Conservation (phyloP, 2,888 invertebrate genomes). For the Taphrorychus bicolor region DNA sequence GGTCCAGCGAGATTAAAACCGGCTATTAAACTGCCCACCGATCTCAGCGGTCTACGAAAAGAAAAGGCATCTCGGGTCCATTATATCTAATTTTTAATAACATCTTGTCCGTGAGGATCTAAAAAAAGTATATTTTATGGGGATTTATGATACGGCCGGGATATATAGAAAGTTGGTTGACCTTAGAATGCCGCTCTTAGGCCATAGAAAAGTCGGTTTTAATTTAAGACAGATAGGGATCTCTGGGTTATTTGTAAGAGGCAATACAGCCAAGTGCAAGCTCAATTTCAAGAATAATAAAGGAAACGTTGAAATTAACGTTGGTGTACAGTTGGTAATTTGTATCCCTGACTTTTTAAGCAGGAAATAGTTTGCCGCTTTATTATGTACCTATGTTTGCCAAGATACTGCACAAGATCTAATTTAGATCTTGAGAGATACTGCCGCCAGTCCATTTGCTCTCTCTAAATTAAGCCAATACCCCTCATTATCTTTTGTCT, state of each 20-base stretch:
- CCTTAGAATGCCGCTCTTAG: not conserved
- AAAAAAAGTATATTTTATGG: slow-evolving; percentile 1
- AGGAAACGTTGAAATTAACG: not conserved
- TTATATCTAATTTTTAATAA: slow-evolving; percentile 37
- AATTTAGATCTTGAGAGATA: not conserved
- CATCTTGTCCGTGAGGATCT: slow-evolving; percentile 11
- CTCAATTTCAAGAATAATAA: not conserved
- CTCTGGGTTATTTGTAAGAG: not conserved
- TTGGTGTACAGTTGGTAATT: not conserved
- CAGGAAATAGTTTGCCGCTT: not conserved
- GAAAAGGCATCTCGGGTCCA: slow-evolving; percentile 20
- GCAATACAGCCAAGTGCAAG: not conserved
- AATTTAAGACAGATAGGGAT: not conserved
- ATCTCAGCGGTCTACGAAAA: slow-evolving; percentile 17
- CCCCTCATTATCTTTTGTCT: not conserved
- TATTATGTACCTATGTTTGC: not conserved
- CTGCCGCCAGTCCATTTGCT: not conserved
- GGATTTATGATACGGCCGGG: not conserved
- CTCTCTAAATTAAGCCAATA: not conserved
- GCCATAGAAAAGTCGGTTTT: not conserved
- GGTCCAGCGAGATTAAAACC: slow-evolving; percentile 29
- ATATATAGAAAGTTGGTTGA: not conserved
- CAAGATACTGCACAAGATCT: not conserved
- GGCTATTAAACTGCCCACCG: slow-evolving; percentile 31
- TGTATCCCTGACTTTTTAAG: not conserved